Base-by-base conservation (phyloP, 1,140 invertebrate genomes). In the Andricus grossulariae region DNA sequence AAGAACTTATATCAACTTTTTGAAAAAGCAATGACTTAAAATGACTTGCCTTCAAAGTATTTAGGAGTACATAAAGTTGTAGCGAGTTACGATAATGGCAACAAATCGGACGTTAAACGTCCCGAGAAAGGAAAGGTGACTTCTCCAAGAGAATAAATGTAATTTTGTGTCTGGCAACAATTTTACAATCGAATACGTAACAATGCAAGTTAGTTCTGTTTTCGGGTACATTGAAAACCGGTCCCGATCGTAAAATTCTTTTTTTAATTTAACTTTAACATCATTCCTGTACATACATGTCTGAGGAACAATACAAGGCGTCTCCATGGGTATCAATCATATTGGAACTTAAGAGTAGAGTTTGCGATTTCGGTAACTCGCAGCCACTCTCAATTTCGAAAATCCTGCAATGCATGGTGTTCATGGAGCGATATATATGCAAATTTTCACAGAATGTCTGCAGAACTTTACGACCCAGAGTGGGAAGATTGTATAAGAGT, bases 381-480 rank as follows among this genome's bases (percentile, higher is more conserved):
- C 21, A 45, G 50, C 72, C 51, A 45, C 39, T 66, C 21, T 66
- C 57, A 66, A 16, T 66, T 32, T 66, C 32, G 57, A 21, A 66
- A 66, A 66, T 21, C 13, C 57, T 66, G 25, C 21, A 66, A 66
- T 66, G 16, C 13, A 6, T 25, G 51, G 73, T 77, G 75, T 72
- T 73, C 73, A 73, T 57, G 18, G 32, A 51, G 71, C 74, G 75
- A 83, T 83, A 76, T 73, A 25, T 84, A 83, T 84, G 82, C 70
- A 84, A 84, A 83, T 84, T 79, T 74, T 12, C 80, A 75, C 80
- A 76, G 72, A 84, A 79, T 72, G 73, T 73, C 71, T 25, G 70
- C 74, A 73, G 49, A 73, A 52, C 76, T 81, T 79, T 83, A 75
- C 60, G 75, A 72, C 51, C 12, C 13, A 21, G 13, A 66, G 57